phyloP scores from a whole-genome alignment of 2,797 vertebrate genomes.

The Ptychobarbus kaznakovi region DNA sequence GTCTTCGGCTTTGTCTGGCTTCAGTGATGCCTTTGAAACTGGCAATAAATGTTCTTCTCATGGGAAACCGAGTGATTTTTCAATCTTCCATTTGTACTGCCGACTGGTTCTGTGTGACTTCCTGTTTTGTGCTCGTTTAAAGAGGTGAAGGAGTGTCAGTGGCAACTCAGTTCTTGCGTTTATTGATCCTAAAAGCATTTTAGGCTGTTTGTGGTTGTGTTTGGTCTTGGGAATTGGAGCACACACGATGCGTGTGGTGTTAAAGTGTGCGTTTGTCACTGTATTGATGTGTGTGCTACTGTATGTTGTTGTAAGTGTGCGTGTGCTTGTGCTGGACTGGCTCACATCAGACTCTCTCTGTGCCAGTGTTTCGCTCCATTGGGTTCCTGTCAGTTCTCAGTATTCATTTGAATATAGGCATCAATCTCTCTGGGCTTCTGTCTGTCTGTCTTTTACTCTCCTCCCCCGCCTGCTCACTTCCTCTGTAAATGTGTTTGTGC shows the following conservation, averaged over 20 bases:
- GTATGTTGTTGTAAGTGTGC: constrained; percentile 21
- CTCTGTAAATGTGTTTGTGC: constrained; percentile 14
- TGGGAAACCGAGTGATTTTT: not conserved
- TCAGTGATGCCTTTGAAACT: not conserved
- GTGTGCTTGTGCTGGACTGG: constrained; percentile 14
- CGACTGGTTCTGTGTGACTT: not conserved
- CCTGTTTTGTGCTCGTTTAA: not conserved
- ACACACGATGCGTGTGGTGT: not conserved
- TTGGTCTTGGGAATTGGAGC: constrained; percentile 9
- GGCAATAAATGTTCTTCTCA: not conserved
- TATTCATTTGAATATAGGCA: constrained; percentile 45
- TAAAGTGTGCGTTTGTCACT: not conserved
- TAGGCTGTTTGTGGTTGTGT: not conserved
- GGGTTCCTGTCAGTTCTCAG: constrained; percentile 54
- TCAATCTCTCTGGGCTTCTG: constrained; percentile 35
- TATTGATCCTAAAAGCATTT: constrained; percentile 21
- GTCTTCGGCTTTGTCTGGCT: constrained; percentile 1
- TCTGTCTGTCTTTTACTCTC: not conserved
- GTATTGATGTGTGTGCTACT: constrained; percentile 16
- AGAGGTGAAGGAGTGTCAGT: constrained; percentile 17
- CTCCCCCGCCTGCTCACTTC: not conserved
- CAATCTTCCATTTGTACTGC: not conserved
- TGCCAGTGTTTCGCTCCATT: constrained; percentile 39
- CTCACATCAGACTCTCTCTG: constrained; percentile 22
- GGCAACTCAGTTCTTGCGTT: constrained; percentile 10